phyloP scores from a whole-genome alignment of 2,113 vertebrate species.

The Paramisgurnus dabryanus region DNA sequence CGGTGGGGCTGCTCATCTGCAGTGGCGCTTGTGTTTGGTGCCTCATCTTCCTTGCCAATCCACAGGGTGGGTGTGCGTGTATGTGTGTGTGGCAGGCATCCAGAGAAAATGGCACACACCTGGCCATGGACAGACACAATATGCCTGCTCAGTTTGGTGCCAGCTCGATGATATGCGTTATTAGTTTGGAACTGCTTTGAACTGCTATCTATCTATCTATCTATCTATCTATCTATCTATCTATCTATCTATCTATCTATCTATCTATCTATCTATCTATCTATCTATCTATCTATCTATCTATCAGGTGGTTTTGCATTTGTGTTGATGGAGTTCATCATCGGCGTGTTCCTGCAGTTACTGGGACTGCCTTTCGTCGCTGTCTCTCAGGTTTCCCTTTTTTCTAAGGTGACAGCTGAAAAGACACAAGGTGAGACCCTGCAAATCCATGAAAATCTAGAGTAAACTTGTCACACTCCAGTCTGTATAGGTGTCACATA shows the following conservation, averaged over 20 bases:
- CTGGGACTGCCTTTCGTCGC: slow-evolving; percentile 83
- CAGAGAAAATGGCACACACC: slow-evolving; percentile 44
- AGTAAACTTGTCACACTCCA: background rate
- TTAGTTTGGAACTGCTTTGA: slow-evolving; percentile 18
- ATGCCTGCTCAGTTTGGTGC: slow-evolving; percentile 41
- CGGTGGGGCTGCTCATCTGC: slow-evolving; percentile 77
- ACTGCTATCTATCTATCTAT: background rate
- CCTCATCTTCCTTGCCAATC: slow-evolving; percentile 79
- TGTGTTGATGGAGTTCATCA: slow-evolving; percentile 75
- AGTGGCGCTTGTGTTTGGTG: slow-evolving; percentile 81
- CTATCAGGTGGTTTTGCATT: slow-evolving; percentile 69
- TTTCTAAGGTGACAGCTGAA: slow-evolving; percentile 83
- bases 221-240: slow-evolving; percentile 36
- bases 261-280: slow-evolving; percentile 6
- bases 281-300: slow-evolving; percentile 27
- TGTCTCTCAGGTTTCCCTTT: slow-evolving; percentile 83
- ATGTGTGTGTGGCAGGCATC: slow-evolving; percentile 28
- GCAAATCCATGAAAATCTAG: background rate
- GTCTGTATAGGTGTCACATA: background rate
- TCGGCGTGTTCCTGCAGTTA: slow-evolving; percentile 83
- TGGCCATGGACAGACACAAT: slow-evolving; percentile 48
- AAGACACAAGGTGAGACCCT: slow-evolving; percentile 79
- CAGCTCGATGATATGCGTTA: slow-evolving; percentile 35
- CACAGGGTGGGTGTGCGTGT: slow-evolving; percentile 69
- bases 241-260: slow-evolving; percentile 27